phyloP scores from a whole-genome alignment of 1,140 invertebrate species.

The Helicoverpa armigera region DNA sequence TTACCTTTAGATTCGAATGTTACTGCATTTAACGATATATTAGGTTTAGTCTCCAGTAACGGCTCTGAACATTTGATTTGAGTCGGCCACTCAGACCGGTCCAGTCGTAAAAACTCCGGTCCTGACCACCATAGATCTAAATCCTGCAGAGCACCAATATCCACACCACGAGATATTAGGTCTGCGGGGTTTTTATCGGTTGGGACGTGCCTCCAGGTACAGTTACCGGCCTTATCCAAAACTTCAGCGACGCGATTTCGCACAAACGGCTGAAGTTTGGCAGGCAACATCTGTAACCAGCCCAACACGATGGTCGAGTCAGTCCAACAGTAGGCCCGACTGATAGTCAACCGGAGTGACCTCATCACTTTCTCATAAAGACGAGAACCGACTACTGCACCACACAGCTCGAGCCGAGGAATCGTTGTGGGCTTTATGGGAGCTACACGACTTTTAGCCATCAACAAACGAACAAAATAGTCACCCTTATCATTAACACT shows the following conservation, averaged over 20 bases:
- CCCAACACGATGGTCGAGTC: constrained; percentile 37
- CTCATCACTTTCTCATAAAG: constrained; percentile 57
- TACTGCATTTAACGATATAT: not conserved
- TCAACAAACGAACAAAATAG: too few species aligned
- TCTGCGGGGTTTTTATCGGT: constrained; percentile 41
- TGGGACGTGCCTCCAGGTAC: constrained; percentile 43
- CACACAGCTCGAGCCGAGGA: too few species aligned
- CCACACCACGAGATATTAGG: constrained; percentile 39
- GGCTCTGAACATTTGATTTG: not conserved
- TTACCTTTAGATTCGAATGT: not conserved
- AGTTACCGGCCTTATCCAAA: constrained; percentile 21
- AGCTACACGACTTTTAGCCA: too few species aligned
- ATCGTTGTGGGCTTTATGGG: too few species aligned
- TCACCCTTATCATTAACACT: too few species aligned
- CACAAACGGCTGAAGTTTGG: constrained; percentile 33
- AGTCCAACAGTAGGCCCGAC: constrained; percentile 3
- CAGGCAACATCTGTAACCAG: constrained; percentile 45
- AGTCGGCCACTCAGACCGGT: constrained; percentile 1
- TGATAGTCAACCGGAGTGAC: constrained; percentile 28
- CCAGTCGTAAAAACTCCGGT: not conserved
- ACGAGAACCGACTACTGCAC: too few species aligned
- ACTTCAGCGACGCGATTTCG: constrained; percentile 45
- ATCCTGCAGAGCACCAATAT: constrained; percentile 13
- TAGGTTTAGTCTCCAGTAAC: not conserved
- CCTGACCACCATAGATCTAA: constrained; percentile 42